Percentiles rank a stretch among this genome's conserved stretches.
Conservation (phyloP, 2,888 invertebrate species). For the Tinea pellionella region DNA sequence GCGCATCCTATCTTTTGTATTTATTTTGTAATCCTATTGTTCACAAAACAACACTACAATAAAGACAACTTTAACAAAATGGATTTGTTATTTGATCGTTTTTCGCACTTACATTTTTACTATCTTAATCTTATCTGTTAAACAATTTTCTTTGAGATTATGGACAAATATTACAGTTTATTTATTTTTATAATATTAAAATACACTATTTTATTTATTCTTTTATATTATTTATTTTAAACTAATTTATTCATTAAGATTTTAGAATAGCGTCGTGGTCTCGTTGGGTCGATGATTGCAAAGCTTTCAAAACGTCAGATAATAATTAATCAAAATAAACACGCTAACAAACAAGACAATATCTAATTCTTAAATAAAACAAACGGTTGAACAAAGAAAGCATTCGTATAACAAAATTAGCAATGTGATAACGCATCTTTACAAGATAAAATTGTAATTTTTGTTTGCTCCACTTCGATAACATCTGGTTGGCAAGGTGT, state of each 20-base stretch:
- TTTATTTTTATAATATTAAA: too few relatives aligned
- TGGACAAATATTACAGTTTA: not conserved
- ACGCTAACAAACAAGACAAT: too few relatives aligned
- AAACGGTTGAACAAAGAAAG: not conserved
- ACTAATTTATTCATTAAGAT: too few relatives aligned
- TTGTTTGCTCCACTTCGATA: slow-evolving; percentile 35
- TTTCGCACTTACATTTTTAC: not conserved
- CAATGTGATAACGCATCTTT: not conserved
- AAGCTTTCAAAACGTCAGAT: too few relatives aligned
- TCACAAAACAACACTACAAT: not conserved
- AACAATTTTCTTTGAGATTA: not conserved
- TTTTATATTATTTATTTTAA: too few relatives aligned
- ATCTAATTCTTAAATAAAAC: not conserved
- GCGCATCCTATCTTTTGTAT: not conserved
- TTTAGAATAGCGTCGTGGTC: too few relatives aligned
- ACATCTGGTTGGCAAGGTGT: slow-evolving; percentile 64
- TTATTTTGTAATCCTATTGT: slow-evolving; percentile 15
- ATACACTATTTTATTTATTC: too few relatives aligned
- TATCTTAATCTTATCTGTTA: not conserved
- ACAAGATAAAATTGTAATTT: not conserved
- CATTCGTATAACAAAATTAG: not conserved
- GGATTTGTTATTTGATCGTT: not conserved
- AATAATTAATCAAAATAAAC: too few relatives aligned
- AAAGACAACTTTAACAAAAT: not conserved
- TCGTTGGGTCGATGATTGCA: too few relatives aligned